Evolutionary conservation across 2,797 vertebrate genomes (phyloP), one percentile per base, ranked within the genome.

Genomic region (Danio aesculapii): DNA sequence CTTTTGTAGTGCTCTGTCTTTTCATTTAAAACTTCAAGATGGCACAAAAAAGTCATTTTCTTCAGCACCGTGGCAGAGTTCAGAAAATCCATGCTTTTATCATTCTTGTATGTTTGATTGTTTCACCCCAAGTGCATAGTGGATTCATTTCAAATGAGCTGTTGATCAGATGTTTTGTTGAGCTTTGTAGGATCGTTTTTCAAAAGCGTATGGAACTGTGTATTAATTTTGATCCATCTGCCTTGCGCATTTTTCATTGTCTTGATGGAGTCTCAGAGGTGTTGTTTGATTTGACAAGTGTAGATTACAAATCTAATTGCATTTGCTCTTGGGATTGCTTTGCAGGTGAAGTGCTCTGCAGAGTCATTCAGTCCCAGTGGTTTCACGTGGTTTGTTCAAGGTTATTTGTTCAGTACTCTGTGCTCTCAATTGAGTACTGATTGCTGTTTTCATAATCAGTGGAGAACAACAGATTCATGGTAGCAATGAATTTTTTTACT

Each of bases 231-330:
- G 9, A 67, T 30, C 63, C 19, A 53, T 57, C 74, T 84, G 62
- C 62, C 19, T 12, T 81, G 68, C 58, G 75, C 49, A 44, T 75
- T 78, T 68, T 47, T 77, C 50, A n/a, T 58, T 52, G 79, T 68
- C 50, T 62, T 79, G 64, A 84, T 55, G 61, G 55, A n/a, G 57
- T 68, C 64, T 70, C 53, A 49, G 44, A 79, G 39, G 81, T 39
- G 70, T 68, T 73, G 59, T 74, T 61, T 9, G 0, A 67, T 74
- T 79, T 58, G 58, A 74, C 53, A 50, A 46, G 62, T 17, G 62
- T 78, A 43, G 21, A 62, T 63, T 69, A 67, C 55, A 77, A 72
- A 68, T 77, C 41, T 78, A 77, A 81, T 84, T 77, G 74, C 57
- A 64, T 67, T 50, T 74, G 30, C 75, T 79, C 17, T 39, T 74